Evolutionary conservation across 2,888 invertebrate species (phyloP).

Genomic region (Ichneumoninae sp.): DNA sequence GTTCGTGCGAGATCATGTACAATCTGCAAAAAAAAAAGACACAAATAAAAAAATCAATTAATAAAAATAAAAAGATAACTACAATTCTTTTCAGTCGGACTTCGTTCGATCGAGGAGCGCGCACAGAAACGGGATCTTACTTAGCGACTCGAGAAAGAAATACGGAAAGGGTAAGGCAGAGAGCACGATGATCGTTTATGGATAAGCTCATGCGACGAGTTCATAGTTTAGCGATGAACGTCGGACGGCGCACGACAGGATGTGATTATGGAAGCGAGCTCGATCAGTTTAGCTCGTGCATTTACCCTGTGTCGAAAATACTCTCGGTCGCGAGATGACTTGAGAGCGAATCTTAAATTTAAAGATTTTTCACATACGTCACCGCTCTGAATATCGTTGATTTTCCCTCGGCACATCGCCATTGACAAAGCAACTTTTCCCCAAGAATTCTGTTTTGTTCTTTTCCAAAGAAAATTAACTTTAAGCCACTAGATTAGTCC

Average conservation of each 20-base stretch:
- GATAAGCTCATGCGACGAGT: slow-evolving; percentile 71
- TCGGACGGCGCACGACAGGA: slow-evolving; percentile 19
- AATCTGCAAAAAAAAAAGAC: background rate
- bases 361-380: background rate
- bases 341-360: background rate
- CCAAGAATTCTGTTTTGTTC: too few relatives aligned
- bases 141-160: slow-evolving; percentile 70
- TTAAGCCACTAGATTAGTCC: too few relatives aligned
- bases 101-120: slow-evolving; percentile 36
- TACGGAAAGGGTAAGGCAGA: slow-evolving; percentile 74
- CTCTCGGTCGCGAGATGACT: background rate
- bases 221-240: background rate
- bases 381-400: too few relatives aligned
- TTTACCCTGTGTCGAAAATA: background rate
- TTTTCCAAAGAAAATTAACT: too few relatives aligned
- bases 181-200: slow-evolving; percentile 69
- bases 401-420: too few relatives aligned
- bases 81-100: background rate
- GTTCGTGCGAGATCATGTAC: background rate
- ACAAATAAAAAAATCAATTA: background rate
- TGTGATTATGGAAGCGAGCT: background rate
- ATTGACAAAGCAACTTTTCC: too few relatives aligned
- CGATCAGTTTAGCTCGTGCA: background rate
- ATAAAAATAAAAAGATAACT: background rate
- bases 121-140: slow-evolving; percentile 58